phyloP scores from a whole-genome alignment of 2,888 invertebrate species.

The Blastobasis lacticolella region DNA sequence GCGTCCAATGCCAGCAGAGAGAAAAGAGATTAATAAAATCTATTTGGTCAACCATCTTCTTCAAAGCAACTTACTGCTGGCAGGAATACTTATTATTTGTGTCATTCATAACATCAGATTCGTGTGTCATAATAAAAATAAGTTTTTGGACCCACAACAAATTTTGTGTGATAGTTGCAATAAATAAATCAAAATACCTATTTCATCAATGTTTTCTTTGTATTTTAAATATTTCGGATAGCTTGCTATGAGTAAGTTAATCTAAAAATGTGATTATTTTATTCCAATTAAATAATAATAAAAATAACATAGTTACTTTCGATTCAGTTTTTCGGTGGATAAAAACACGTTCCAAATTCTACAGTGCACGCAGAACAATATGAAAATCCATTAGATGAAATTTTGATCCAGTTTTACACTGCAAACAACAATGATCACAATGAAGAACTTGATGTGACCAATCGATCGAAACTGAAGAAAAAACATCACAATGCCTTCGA shows the following conservation, averaged over 20 bases:
- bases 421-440: not conserved
- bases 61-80: not conserved
- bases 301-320: constrained; percentile 6
- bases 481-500: not conserved
- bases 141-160: constrained; percentile 4
- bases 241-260: constrained; percentile 3
- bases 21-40: not conserved
- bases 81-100: not conserved
- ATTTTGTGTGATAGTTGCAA: constrained; percentile 2
- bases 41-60: not conserved
- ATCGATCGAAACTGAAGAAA: not conserved
- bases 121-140: constrained; percentile 10
- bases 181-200: not conserved
- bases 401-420: constrained; percentile 1
- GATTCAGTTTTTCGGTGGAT: constrained; percentile 3
- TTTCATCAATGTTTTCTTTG: not conserved
- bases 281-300: not conserved
- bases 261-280: not conserved
- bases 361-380: constrained; percentile 6
- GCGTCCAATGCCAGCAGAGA: not conserved
- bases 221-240: not conserved
- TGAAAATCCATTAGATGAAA: constrained; percentile 3
- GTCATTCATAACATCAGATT: constrained; percentile 2
- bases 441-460: not conserved
- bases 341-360: constrained; percentile 6